These are phyloP conservation scores for Xenotilapia flavipinnis DNA, from an alignment of 2,113 vertebrate genomes.

Conservation along the genomic window DNA sequence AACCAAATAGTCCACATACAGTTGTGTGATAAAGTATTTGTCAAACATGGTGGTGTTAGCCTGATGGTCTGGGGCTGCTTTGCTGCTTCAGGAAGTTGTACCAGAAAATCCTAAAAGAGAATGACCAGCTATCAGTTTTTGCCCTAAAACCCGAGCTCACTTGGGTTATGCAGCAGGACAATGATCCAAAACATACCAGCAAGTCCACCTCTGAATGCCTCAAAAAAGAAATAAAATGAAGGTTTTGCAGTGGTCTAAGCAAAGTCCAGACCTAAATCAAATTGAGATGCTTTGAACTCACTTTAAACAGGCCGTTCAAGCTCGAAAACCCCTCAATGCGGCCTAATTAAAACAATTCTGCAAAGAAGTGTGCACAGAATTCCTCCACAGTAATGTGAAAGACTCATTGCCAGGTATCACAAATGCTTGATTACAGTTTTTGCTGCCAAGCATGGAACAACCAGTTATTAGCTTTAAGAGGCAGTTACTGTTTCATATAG, in stretches of 20 bases:
- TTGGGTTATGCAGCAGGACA: background rate
- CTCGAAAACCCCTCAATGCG: accelerated
- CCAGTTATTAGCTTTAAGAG: background rate
- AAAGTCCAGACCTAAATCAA: background rate
- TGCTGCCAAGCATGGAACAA: background rate
- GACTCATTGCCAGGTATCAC: background rate
- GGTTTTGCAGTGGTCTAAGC: background rate
- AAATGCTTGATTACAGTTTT: background rate
- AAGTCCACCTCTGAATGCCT: background rate
- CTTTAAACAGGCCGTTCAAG: background rate
- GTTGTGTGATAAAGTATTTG: background rate
- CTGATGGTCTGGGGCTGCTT: background rate
- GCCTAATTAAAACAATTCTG: background rate
- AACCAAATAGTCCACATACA: background rate
- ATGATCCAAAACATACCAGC: background rate
- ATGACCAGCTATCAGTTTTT: background rate
- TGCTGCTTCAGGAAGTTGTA: background rate
- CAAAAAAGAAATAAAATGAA: background rate
- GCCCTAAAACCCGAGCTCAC: background rate
- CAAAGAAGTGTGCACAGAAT: background rate
- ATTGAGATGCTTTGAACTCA: background rate
- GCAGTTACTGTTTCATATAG: background rate
- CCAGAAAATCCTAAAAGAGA: background rate
- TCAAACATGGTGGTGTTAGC: background rate
- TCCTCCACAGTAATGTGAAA: background rate